Evolutionary conservation across 2,113 vertebrate species (phyloP).

Genomic region (Etheostoma cragini): DNA sequence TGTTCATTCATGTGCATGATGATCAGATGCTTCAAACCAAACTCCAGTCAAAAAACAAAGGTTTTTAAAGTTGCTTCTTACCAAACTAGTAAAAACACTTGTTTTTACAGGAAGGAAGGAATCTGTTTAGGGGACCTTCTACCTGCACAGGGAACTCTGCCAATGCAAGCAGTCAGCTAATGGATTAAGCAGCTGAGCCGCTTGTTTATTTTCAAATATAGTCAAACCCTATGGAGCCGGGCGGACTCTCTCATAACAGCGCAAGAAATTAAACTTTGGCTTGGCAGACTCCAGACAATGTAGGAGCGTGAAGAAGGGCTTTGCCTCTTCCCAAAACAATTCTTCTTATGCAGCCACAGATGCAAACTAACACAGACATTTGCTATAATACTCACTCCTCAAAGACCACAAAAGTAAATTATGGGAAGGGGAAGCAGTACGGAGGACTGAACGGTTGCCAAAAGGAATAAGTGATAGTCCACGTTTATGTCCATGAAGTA

Average conservation of each 20-base stretch:
- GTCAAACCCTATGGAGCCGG: constrained; percentile 37
- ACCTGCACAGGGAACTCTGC: constrained; percentile 36
- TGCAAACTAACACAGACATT: constrained; percentile 12
- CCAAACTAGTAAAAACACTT: too few relatives aligned
- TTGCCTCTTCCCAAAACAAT: constrained; percentile 1
- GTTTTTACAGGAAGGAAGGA: too few relatives aligned
- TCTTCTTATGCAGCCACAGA: constrained; percentile 11
- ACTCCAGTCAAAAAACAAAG: too few relatives aligned
- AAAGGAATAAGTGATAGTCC: background rate
- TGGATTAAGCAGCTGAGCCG: constrained; percentile 51
- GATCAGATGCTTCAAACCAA: too few relatives aligned
- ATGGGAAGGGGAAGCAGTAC: constrained; percentile 13
- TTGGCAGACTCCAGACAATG: constrained; percentile 27
- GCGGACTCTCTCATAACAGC: constrained; percentile 53
- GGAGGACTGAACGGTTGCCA: constrained; percentile 31
- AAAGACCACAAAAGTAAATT: background rate
- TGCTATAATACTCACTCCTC: constrained; percentile 2
- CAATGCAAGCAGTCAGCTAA: constrained; percentile 24
- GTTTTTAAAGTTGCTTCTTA: too few relatives aligned
- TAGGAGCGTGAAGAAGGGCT: constrained; percentile 7
- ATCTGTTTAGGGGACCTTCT: background rate
- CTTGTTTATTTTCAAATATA: constrained; percentile 57
- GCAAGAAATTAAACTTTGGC: constrained; percentile 39
- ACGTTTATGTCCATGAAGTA: constrained; percentile 23
- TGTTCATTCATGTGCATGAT: too few relatives aligned